Conservation (phyloP, 1,140 invertebrate genomes). For the Microvelia longipes region DNA sequence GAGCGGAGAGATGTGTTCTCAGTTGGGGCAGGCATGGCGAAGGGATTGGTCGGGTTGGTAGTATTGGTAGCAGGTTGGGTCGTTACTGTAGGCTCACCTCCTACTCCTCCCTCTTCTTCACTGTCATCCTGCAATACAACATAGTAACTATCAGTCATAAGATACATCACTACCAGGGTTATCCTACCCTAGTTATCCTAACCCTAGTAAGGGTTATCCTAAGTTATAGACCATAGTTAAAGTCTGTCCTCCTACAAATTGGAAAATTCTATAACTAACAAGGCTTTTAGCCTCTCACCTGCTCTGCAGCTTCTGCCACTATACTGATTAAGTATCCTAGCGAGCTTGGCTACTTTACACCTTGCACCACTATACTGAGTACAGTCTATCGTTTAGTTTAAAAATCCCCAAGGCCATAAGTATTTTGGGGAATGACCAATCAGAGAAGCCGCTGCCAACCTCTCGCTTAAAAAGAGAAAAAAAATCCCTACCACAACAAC, state of each 20-base stretch:
- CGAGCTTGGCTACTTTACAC: too few species aligned
- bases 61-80: slow-evolving; percentile 15
- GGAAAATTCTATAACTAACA: too few species aligned
- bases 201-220: background rate
- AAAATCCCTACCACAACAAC: too few species aligned
- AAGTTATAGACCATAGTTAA: background rate
- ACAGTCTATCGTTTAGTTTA: too few species aligned
- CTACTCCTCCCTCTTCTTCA: slow-evolving; percentile 16
- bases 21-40: slow-evolving; percentile 13
- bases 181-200: background rate
- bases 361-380: too few species aligned
- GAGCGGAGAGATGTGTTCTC: slow-evolving; percentile 17
- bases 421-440: too few species aligned
- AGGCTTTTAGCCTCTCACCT: too few species aligned
- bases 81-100: slow-evolving; percentile 15
- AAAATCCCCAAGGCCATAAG: too few species aligned
- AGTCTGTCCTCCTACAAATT: background rate
- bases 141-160: background rate
- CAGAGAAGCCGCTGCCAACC: too few species aligned
- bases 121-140: slow-evolving; percentile 17
- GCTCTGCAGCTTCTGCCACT: too few species aligned
- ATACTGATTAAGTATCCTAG: too few species aligned
- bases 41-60: slow-evolving; percentile 6
- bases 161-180: background rate
- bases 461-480: too few species aligned